Conservation (phyloP, 2,113 vertebrate genomes). For the Nothocercus julius region DNA sequence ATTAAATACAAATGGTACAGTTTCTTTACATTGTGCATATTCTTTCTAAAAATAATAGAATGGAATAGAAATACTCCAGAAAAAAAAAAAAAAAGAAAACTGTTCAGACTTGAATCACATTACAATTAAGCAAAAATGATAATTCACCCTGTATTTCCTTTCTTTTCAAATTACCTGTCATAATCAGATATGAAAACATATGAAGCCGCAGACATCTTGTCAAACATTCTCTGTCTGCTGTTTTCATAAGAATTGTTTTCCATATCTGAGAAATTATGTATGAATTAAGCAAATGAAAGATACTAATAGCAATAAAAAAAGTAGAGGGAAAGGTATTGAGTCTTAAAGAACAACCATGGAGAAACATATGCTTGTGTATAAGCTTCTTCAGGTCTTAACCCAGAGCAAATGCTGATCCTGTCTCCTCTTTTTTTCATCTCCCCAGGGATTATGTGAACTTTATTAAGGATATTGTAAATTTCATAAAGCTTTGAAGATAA, state of each 20-base stretch:
- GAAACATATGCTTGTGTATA: neutral
- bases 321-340: neutral
- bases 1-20: neutral
- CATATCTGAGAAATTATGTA: accelerated
- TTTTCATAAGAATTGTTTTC: neutral
- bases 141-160: neutral
- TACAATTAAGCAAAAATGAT: neutral
- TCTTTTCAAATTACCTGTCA: neutral
- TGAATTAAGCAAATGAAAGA: neutral
- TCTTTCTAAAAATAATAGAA: neutral
- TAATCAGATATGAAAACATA: neutral
- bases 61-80: neutral
- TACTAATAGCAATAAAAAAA: neutral
- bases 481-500: neutral
- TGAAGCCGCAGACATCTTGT: neutral
- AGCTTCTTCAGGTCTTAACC: neutral
- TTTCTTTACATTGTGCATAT: neutral
- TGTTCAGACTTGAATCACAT: neutral
- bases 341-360: neutral
- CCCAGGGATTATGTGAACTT: neutral
- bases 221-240: neutral
- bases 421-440: neutral
- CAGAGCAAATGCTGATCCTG: neutral
- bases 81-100: neutral
- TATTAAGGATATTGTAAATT: neutral